Evolutionary conservation across 1,140 invertebrate species (phyloP), one percentile per base, ranked within the genome.

Genomic region (Papilio machaon): DNA sequence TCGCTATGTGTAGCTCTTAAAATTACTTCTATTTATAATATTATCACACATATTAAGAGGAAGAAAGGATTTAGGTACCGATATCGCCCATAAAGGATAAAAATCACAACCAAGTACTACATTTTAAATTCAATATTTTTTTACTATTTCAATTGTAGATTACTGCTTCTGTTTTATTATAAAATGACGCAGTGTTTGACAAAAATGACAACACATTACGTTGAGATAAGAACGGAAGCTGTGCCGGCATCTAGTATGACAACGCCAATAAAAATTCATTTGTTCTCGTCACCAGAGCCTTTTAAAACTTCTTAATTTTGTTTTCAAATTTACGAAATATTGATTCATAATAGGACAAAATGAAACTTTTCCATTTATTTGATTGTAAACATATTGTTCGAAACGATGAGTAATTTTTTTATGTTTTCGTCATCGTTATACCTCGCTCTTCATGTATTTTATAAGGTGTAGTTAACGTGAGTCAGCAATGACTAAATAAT

Each of bases 401-500:
- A 23, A 17, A 30, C 77, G 38, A 79, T 79, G 60, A 79, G 77
- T 79, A 79, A 79, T 67, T 79, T 79, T 77, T 79, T 79, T n/a
- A 79, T 70, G 38, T 47, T 79, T 64, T 47, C 58, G 58, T 64
- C 77, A 64, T 67, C 58, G 58, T 60, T 38, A 43, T 60, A 58
- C 76, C 35, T 58, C 35, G 52, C 49, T n/a, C 54, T 15, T 78
- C 17, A 52, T 23, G 74, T 76, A 47, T 76, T 76, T 49, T 35
- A 78, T 19, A 60, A 67, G 77, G n/a, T 67, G 58, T 79, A 43
- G 60, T 19, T 67, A 47, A 67, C 17, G 10, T 79, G 77, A 79
- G 54, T 79, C 77, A 79, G n/a, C 58, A 79, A 79, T 79, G 77
- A 79, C 77, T 79, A 79, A 79, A 79, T 38, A 70, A 35, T 70